Percentiles rank a stretch among this genome's conserved stretches.
Conservation (phyloP, 1,140 invertebrate genomes). For the Hyles euphorbiae region DNA sequence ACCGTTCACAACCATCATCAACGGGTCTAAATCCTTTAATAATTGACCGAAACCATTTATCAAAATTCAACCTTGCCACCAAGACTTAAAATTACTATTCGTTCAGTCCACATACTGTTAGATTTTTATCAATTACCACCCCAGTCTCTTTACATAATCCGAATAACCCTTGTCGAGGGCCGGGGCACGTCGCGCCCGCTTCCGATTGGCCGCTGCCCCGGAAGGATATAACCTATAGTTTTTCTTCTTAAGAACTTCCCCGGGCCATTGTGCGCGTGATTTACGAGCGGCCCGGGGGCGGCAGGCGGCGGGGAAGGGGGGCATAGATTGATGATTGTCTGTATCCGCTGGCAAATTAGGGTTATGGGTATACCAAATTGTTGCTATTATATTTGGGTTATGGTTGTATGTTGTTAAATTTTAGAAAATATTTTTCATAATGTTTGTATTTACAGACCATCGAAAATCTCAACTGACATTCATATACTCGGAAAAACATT, state of each 20-base stretch:
- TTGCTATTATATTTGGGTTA: background rate
- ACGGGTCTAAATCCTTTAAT: too few relatives aligned
- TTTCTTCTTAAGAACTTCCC: conserved; percentile 64
- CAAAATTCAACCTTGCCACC: too few relatives aligned
- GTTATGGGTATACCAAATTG: background rate
- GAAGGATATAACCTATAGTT: conserved; percentile 74
- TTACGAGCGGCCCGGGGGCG: conserved; percentile 46
- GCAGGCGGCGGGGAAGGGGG: conserved; percentile 11
- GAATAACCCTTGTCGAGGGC: conserved; percentile 17
- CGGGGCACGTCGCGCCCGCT: conserved; percentile 27
- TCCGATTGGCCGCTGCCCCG: conserved; percentile 68
- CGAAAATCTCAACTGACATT: too few relatives aligned
- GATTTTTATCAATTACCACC: too few relatives aligned
- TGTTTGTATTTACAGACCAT: too few relatives aligned
- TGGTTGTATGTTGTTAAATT: background rate
- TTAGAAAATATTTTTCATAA: too few relatives aligned
- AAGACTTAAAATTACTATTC: too few relatives aligned
- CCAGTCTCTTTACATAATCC: conserved; percentile 1
- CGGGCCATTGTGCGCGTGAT: conserved; percentile 68
- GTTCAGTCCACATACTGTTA: too few relatives aligned
- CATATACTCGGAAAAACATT: too few relatives aligned
- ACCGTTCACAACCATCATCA: too few relatives aligned
- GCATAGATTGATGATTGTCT: conserved; percentile 47
- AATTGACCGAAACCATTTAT: too few relatives aligned
- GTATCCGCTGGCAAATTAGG: conserved; percentile 34